These are phyloP conservation scores for Emys orbicularis DNA, from an alignment of 2,797 vertebrate genomes.

Conservation along the genomic window DNA sequence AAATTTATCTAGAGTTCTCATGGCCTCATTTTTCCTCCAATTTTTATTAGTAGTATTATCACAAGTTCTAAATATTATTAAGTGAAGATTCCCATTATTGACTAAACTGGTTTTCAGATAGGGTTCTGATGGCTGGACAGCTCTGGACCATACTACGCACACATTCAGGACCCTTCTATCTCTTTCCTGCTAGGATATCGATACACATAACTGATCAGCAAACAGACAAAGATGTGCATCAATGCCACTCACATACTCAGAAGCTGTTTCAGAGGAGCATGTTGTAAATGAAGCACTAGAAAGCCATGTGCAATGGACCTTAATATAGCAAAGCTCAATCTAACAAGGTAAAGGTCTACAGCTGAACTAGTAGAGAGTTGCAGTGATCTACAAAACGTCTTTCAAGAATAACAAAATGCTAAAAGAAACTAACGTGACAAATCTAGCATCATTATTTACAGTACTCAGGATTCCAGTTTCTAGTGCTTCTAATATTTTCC, in stretches of 20 bases:
- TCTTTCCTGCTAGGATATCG: background rate
- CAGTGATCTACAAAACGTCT: background rate
- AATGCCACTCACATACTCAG: background rate
- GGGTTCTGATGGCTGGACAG: background rate
- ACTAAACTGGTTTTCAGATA: background rate
- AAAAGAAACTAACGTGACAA: background rate
- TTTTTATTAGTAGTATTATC: background rate
- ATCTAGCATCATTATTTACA: background rate
- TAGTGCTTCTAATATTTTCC: slow-evolving; percentile 19
- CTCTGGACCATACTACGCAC: background rate
- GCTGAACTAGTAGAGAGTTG: background rate
- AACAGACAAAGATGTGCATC: background rate
- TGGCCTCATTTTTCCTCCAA: background rate
- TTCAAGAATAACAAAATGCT: background rate
- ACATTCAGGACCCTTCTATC: background rate
- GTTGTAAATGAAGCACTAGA: background rate
- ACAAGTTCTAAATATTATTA: background rate
- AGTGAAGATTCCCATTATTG: background rate
- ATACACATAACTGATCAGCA: background rate
- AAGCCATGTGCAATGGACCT: background rate
- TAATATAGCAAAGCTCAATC: background rate
- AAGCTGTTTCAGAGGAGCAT: background rate
- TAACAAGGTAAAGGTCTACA: background rate
- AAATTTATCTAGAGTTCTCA: rapidly evolving
- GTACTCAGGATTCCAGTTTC: background rate